Percentiles rank a stretch among this genome's conserved stretches.
These are phyloP conservation scores for Samia ricini DNA, from an alignment of 1,140 invertebrate species.

Conservation along the genomic window DNA sequence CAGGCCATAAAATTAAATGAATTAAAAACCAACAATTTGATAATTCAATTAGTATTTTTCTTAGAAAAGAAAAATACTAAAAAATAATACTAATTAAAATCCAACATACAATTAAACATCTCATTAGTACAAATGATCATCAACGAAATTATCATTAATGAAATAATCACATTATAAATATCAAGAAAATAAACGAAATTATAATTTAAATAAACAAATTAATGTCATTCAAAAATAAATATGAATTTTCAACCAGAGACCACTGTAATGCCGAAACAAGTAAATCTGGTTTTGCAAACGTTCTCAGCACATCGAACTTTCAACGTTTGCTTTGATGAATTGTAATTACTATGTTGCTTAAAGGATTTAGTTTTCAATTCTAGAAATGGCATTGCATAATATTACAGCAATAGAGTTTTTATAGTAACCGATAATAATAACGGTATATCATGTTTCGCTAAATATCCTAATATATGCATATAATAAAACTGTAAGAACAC, in stretches of 20 bases:
- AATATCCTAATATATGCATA: no score
- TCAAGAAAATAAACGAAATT: not conserved
- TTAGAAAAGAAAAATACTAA: not conserved
- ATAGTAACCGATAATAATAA: not conserved
- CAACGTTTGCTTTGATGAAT: not conserved
- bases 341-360: not conserved
- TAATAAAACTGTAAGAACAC: no score
- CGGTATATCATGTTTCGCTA: no score
- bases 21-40: not conserved
- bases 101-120: not conserved
- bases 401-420: not conserved
- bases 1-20: not conserved
- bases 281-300: slow-evolving; percentile 45
- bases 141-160: not conserved
- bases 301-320: slow-evolving; percentile 40
- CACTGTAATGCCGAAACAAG: slow-evolving; percentile 29
- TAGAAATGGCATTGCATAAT: not conserved
- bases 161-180: not conserved
- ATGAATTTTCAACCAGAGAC: not conserved
- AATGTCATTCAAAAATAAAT: not conserved
- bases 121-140: not conserved
- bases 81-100: not conserved
- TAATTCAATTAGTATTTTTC: not conserved
- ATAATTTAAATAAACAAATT: not conserved
- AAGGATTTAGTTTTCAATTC: not conserved